Base-by-base conservation (phyloP, 1,140 invertebrate genomes). In the Zaprionus tsacasi region DNA sequence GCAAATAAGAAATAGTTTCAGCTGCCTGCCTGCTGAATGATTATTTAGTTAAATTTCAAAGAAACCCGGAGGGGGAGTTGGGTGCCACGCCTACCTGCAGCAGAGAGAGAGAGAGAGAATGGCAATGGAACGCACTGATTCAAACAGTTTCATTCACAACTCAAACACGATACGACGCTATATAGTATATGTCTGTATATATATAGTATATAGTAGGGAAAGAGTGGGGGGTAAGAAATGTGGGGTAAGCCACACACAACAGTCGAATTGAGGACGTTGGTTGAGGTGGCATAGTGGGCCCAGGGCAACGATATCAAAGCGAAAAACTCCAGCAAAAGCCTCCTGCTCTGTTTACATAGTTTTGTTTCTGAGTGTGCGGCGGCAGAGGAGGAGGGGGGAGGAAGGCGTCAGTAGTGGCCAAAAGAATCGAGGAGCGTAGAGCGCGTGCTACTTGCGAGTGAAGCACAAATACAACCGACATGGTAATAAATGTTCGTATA, bases 401-500 rank as follows among this genome's bases (percentile, higher is more conserved):
- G 35, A 10, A 11, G 35, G 57, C 15, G n/a, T n/a, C n/a, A n/a
- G n/a, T n/a, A 25, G 40, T 17, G 48, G 11, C 45, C 30, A 25
- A 25, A 33, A 64, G 71, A 59, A 63, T 61, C 45, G 61, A 45
- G 57, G 52, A 67, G 27, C 27, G 27, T 30, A 30, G 76, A 74
- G 59, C 71, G 70, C 77, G 79, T 79, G 79, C 69, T 76, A 70
- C 50, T 73, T 72, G 80, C 77, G 55, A 73, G 71, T 76, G 68
- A 82, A 87, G 82, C 76, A 82, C 82, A 85, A 81, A 81, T 74
- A 81, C 85, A 74, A 77, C 78, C 70, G 68, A 76, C 85, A 79
- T 85, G 85, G 81, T 88, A 89, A 89, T 89, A 89, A 89, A 89
- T 89, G 89, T 85, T 81, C 81, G 79, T 79, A 89, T 79, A 89